Percentiles rank a stretch among this genome's conserved stretches.
Evolutionary conservation across 2,797 vertebrate genomes (phyloP).

Genomic region (Atherinosoma microstoma): DNA sequence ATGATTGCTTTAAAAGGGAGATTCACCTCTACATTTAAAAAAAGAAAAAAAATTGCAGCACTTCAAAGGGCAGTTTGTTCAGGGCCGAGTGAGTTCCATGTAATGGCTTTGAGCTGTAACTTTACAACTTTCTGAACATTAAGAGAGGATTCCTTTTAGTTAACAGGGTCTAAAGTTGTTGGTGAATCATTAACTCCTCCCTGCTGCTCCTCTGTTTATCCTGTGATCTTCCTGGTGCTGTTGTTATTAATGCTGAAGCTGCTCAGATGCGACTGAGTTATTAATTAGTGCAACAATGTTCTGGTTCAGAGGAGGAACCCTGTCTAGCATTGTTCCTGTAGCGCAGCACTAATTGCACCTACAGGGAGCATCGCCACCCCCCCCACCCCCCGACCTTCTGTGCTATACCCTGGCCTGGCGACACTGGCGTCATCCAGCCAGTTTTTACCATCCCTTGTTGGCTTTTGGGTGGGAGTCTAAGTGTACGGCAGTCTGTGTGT

Average conservation of each 20-base stretch:
- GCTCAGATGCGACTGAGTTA: slow-evolving; percentile 50
- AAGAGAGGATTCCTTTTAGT: background rate
- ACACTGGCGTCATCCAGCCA: slow-evolving; percentile 59
- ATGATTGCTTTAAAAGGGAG: background rate
- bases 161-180: slow-evolving; percentile 3
- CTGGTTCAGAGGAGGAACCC: slow-evolving; percentile 53
- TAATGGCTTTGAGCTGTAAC: background rate
- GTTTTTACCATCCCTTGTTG: slow-evolving; percentile 22
- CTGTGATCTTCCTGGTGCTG: slow-evolving; percentile 31
- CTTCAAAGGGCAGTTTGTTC: background rate
- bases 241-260: slow-evolving; percentile 28
- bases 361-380: slow-evolving; percentile 55
- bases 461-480: background rate
- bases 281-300: slow-evolving; percentile 72
- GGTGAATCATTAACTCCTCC: background rate
- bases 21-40: background rate
- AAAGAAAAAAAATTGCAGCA: too few species aligned
- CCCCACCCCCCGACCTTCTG: slow-evolving; percentile 43
- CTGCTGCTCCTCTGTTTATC: slow-evolving; percentile 20
- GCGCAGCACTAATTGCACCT: slow-evolving; percentile 72
- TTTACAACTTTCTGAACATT: background rate
- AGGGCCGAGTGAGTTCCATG: background rate
- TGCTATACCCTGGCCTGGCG: slow-evolving; percentile 55
- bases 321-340: slow-evolving; percentile 62
- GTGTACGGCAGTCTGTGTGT: slow-evolving; percentile 2